Conservation (phyloP, 1,140 invertebrate genomes). For the Wasmannia auropunctata region DNA sequence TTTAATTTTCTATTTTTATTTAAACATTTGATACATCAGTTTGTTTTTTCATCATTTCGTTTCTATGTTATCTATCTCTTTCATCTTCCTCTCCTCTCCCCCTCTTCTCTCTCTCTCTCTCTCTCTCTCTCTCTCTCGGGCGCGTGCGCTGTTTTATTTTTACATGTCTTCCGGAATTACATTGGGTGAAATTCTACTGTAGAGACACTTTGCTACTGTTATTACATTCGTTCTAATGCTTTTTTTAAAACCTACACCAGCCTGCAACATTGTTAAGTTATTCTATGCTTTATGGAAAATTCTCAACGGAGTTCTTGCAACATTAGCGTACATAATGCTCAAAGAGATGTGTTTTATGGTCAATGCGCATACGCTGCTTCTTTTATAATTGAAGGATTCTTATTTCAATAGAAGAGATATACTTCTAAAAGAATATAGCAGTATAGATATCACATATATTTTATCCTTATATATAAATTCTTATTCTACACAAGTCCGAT, state of each 20-base stretch:
- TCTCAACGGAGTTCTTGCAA: background rate
- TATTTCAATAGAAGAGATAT: background rate
- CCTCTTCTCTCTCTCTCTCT: background rate
- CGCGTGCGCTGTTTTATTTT: background rate
- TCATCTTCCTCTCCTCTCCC: background rate
- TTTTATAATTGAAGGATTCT: background rate
- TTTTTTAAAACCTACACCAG: constrained; percentile 3
- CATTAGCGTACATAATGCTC: background rate
- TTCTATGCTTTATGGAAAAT: background rate
- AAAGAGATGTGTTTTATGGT: background rate
- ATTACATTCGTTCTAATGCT: background rate
- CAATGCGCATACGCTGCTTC: background rate
- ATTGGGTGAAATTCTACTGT: background rate
- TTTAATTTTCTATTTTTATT: background rate
- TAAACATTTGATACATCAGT: background rate
- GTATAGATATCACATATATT: background rate
- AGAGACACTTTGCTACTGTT: background rate
- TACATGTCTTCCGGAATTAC: background rate
- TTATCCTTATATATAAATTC: background rate
- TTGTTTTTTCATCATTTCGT: background rate
- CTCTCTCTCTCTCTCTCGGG: background rate
- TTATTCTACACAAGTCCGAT: background rate
- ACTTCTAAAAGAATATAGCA: background rate
- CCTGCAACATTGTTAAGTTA: background rate
- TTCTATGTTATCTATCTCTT: background rate